phyloP scores from a whole-genome alignment of 2,797 vertebrate species.

The Botia almorhae region DNA sequence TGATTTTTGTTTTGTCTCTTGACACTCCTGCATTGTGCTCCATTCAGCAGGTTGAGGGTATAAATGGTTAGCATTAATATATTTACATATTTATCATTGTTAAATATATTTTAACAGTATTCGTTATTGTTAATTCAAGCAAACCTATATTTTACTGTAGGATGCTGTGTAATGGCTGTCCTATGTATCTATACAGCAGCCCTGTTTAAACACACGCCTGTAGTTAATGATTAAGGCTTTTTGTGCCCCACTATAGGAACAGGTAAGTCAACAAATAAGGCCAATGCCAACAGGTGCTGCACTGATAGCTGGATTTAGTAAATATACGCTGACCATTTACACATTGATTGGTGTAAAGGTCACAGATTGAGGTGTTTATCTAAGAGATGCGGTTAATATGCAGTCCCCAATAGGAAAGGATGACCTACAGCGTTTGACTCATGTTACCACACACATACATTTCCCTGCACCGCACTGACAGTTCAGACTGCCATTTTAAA shows the following conservation, averaged over 20 bases:
- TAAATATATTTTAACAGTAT: too few species aligned
- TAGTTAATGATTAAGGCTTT: slow-evolving; percentile 51
- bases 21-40: too few species aligned
- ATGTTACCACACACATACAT: not conserved
- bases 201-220: slow-evolving; percentile 28
- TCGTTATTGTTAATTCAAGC: too few species aligned
- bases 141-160: not conserved
- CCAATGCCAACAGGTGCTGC: slow-evolving; percentile 40
- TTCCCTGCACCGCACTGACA: not conserved
- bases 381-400: not conserved
- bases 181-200: slow-evolving; percentile 22
- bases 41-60: too few species aligned
- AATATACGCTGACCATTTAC: slow-evolving; percentile 25
- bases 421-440: not conserved
- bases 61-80: too few species aligned
- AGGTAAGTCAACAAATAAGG: slow-evolving; percentile 54
- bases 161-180: not conserved
- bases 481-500: slow-evolving; percentile 5
- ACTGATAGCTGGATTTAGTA: not conserved
- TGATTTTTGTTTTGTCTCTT: too few species aligned
- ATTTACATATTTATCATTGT: not conserved
- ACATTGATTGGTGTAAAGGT: slow-evolving; percentile 23
- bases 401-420: not conserved
- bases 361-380: slow-evolving; percentile 14
- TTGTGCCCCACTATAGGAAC: not conserved